phyloP scores from a whole-genome alignment of 2,797 vertebrate genomes.

The Caiman crocodilus region DNA sequence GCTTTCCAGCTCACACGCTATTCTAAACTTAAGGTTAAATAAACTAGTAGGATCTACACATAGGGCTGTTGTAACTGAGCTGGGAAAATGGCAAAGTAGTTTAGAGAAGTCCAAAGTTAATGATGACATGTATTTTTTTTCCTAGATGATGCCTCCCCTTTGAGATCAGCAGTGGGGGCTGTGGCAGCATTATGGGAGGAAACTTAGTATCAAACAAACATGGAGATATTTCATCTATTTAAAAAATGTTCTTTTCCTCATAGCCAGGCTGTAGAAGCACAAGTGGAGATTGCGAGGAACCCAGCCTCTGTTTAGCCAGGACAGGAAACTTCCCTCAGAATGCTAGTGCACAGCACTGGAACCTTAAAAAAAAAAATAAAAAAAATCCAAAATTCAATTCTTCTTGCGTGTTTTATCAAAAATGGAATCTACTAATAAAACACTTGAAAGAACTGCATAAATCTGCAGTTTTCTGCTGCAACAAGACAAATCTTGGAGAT shows the following conservation, averaged over 20 bases:
- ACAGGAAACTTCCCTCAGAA: slow-evolving; percentile 24
- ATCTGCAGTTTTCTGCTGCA: not conserved
- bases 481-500: not conserved
- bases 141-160: not conserved
- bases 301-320: not conserved
- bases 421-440: not conserved
- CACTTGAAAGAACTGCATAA: not conserved
- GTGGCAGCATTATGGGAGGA: not conserved
- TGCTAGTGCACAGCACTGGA: slow-evolving; percentile 62
- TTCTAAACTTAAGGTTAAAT: not conserved
- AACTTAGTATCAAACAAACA: not conserved
- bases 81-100: not conserved
- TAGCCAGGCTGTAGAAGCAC: slow-evolving; percentile 9
- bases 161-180: not conserved
- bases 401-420: not conserved
- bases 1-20: slow-evolving; percentile 21
- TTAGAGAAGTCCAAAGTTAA: not conserved
- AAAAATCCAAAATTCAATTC: not conserved
- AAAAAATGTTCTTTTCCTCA: not conserved
- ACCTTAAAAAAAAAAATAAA: slow-evolving; percentile 35
- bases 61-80: not conserved
- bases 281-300: not conserved
- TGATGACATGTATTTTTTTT: slow-evolving; percentile 10
- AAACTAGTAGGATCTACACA: not conserved
- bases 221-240: not conserved